Evolutionary conservation across 2,888 invertebrate species (phyloP).

Genomic region (Dyspetes luteomarginatus): DNA sequence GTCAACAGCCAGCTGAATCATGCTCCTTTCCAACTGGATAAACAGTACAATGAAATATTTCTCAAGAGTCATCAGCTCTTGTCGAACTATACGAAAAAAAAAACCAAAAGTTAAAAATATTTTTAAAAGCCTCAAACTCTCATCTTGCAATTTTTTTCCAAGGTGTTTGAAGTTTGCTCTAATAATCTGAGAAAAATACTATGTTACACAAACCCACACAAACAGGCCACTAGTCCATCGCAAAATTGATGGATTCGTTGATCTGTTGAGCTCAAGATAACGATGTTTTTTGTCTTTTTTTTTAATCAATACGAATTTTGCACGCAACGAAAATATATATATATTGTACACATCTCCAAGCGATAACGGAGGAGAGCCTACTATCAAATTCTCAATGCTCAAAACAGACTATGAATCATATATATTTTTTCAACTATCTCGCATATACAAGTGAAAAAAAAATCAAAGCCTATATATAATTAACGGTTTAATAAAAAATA

Average conservation of each 20-base stretch:
- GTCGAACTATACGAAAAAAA: neutral
- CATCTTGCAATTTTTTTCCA: slow-evolving; percentile 51
- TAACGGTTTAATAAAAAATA: neutral
- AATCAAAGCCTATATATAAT: neutral
- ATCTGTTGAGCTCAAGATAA: slow-evolving; percentile 7
- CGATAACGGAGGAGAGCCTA: slow-evolving; percentile 25
- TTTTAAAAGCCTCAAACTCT: slow-evolving; percentile 41
- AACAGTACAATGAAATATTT: neutral
- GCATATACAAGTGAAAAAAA: slow-evolving; percentile 3
- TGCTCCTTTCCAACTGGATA: neutral
- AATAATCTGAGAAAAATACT: neutral
- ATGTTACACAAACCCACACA: too few relatives aligned
- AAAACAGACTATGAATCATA: slow-evolving; percentile 30
- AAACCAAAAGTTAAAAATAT: neutral
- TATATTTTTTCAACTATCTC: slow-evolving; percentile 59
- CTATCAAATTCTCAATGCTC: slow-evolving; percentile 38
- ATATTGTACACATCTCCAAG: slow-evolving; percentile 11
- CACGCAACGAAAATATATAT: neutral
- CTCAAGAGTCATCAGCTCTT: neutral
- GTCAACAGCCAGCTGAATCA: slow-evolving; percentile 13
- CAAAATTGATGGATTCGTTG: slow-evolving; percentile 40
- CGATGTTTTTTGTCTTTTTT: neutral
- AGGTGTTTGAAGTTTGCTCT: slow-evolving; percentile 59
- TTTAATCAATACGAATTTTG: neutral
- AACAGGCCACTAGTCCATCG: slow-evolving; percentile 34